Percentiles rank a stretch among this genome's conserved stretches.
phyloP scores from a whole-genome alignment of 1,140 invertebrate genomes.

The Zaprionus davidi region DNA sequence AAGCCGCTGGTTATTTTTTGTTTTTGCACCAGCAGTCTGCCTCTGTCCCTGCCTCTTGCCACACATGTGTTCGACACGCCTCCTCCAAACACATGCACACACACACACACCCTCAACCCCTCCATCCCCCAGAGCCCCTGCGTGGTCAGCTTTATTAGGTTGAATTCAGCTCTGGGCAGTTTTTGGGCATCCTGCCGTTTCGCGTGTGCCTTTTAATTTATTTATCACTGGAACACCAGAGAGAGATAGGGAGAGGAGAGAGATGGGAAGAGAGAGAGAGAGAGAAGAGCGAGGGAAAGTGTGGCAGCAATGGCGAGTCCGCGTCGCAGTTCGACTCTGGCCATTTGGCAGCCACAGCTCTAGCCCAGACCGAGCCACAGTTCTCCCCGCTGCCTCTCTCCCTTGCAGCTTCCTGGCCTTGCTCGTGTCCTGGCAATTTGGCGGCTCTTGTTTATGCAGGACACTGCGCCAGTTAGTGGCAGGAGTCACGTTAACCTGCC shows the following conservation, averaged over 20 bases:
- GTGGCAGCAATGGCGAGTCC: not conserved
- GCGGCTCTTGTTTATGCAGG: conserved; percentile 12
- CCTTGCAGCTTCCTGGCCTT: conserved; percentile 1
- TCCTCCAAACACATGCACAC: conserved; percentile 3
- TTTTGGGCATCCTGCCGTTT: conserved; percentile 67
- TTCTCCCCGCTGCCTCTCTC: not conserved
- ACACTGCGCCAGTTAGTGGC: conserved; percentile 8
- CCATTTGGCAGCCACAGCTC: conserved; percentile 29
- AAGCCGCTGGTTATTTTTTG: conserved; percentile 51
- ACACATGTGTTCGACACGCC: conserved; percentile 26
- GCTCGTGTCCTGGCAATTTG: conserved; percentile 58
- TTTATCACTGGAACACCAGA: conserved; percentile 56
- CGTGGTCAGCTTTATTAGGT: conserved; percentile 76
- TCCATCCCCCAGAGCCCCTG: conserved; percentile 13
- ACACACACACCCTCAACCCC: not conserved
- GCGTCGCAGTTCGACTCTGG: conserved; percentile 33
- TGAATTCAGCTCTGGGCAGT: conserved; percentile 50
- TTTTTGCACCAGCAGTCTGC: not conserved
- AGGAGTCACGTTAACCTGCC: conserved; percentile 56
- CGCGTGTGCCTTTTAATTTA: conserved; percentile 81
- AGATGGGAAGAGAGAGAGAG: not conserved
- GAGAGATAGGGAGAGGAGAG: not conserved
- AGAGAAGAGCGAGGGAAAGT: not conserved
- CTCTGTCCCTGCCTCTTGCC: not conserved
- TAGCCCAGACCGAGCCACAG: conserved; percentile 2